A percentile compares a stretch with the other conserved stretches of the same genome.
Conservation (phyloP, 2,888 invertebrate species). For the Disparrhopalites patrizii region DNA sequence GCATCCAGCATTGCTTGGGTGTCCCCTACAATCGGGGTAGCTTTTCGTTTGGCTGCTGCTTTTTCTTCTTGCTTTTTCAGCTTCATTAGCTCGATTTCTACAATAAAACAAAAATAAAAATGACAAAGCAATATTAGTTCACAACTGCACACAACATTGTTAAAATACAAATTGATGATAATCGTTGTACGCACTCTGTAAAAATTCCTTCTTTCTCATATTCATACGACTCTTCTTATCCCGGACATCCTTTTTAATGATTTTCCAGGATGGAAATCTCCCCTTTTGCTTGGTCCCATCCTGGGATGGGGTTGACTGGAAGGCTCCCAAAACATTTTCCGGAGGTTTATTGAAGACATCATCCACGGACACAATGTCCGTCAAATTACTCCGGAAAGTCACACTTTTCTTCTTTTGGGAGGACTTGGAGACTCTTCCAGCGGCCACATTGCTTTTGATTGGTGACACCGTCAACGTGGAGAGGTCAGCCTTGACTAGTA, state of each 20-base stretch:
- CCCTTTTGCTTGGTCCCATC: too few species aligned
- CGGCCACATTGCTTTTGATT: background rate
- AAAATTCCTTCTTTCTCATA: constrained; percentile 14
- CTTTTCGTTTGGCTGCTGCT: constrained; percentile 13
- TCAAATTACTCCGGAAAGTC: constrained; percentile 12
- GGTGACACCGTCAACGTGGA: background rate
- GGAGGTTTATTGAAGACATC: too few species aligned
- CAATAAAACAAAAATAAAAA: background rate
- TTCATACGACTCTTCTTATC: constrained; percentile 21
- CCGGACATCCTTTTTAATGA: constrained; percentile 8
- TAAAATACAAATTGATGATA: too few species aligned
- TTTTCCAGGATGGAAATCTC: background rate
- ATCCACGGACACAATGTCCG: constrained; percentile 2
- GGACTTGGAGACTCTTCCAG: constrained; percentile 20
- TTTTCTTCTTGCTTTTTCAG: constrained; percentile 13
- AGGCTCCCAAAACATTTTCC: too few species aligned
- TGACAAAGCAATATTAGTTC: too few species aligned
- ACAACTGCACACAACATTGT: background rate
- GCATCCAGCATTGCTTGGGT: constrained; percentile 22
- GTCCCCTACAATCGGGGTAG: constrained; percentile 24
- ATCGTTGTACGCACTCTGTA: too few species aligned
- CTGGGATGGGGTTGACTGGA: too few species aligned
- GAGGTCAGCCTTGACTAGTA: background rate
- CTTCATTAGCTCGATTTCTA: constrained; percentile 23
- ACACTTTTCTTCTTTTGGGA: constrained; percentile 26